Evolutionary conservation across 1,140 invertebrate genomes (phyloP).

Genomic region (Chionoecetes opilio): DNA sequence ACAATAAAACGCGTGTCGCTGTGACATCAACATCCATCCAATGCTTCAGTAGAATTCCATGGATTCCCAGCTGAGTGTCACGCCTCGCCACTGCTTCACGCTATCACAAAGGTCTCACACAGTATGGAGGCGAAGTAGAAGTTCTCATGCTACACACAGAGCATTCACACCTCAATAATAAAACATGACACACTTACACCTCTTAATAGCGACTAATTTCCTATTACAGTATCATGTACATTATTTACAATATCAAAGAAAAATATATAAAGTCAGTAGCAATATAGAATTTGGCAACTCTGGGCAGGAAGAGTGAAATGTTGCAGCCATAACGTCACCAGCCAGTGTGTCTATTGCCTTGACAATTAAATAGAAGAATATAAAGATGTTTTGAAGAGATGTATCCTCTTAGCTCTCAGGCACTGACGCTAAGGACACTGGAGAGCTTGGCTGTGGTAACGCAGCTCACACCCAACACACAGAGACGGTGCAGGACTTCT

Average conservation of each 20-base stretch:
- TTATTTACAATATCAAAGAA: constrained; percentile 69
- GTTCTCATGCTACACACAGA: constrained; percentile 58
- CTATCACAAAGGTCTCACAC: constrained; percentile 56
- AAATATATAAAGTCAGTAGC: constrained; percentile 68
- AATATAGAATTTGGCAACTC: constrained; percentile 78
- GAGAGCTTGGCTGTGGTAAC: constrained; percentile 75
- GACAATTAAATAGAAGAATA: neutral
- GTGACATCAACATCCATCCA: constrained; percentile 49
- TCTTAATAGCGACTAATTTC: constrained; percentile 54
- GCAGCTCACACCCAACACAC: constrained; percentile 38
- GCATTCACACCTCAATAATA: constrained; percentile 47
- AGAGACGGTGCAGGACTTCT: neutral
- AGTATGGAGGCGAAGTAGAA: constrained; percentile 54
- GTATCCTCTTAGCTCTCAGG: constrained; percentile 71
- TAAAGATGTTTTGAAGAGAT: neutral
- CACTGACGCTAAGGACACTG: constrained; percentile 78
- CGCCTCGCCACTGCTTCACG: neutral
- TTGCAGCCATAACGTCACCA: constrained; percentile 40
- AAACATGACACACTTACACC: constrained; percentile 38
- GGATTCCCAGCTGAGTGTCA: neutral
- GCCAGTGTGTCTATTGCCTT: constrained; percentile 18
- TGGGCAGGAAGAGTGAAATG: constrained; percentile 67
- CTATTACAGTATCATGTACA: constrained; percentile 66
- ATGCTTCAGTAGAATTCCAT: constrained; percentile 10
- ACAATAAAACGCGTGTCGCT: constrained; percentile 47